Base-by-base conservation (phyloP, 2,113 vertebrate species). In the Mastomys coucha region DNA sequence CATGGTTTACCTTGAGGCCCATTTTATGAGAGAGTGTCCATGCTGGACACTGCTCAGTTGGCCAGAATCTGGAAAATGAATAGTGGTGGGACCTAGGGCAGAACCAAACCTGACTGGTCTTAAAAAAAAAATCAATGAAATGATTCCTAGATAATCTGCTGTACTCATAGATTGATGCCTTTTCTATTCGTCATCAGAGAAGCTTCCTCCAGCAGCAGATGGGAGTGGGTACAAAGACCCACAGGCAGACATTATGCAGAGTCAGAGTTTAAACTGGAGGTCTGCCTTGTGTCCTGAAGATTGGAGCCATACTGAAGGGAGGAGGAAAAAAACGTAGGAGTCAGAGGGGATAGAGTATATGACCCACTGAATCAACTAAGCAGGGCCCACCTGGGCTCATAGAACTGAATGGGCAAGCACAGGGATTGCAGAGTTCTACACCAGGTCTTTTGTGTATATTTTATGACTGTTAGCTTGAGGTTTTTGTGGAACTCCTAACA, bases 321-420 rank as follows among this genome's bases (percentile, higher is more conserved):
- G 33, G 14, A 17, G 5, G 69, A 19, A 70, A 70, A 70, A 17
- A 36, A 16, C 36, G 33, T 36, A 70, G 0, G 33, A n/a, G 36
- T 72, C 36, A n/a, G 69, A n/a, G 36, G 33, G 33, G 33, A 70
- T 36, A n/a, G 69, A 72, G 36, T 19, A n/a, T 72, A n/a, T 8
- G 36, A 7, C 31, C 67, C 67, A 69, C 69, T n/a, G 16, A 72
- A 20, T 19, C 69, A 72, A 20, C 16, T 19, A 72, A n/a, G 7
- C 36, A n/a, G 6, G 16, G 16, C 1, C 17, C 7, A n/a, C 36
- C n/a, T n/a, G 36, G 7, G 6, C 7, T 72, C 17, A 7, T 2
- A 72, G 69, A 72, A 72, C 17, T 7, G 7, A n/a, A n/a, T 16
- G 36, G 67, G 67, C 67, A 70, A 36, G 13, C 67, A 70, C 13